Base-by-base conservation (phyloP, 1,140 invertebrate genomes). In the Scaptodrosophila lebanonensis region DNA sequence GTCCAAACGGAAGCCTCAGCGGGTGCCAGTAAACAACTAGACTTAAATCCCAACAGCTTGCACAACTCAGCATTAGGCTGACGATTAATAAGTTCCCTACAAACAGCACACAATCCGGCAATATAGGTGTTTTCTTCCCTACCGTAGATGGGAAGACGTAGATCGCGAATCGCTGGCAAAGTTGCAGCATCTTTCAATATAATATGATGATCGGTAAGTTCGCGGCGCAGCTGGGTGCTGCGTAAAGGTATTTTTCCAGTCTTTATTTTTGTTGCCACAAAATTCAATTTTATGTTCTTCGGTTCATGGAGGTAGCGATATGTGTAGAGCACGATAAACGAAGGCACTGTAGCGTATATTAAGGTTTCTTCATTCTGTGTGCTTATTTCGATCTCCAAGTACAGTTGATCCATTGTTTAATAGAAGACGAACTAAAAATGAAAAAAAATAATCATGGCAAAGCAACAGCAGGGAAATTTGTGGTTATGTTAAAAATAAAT, bases 1-100 rank as follows among this genome's bases (percentile, higher is more conserved):
- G 96, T 97, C 95, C 95, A 98, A 17, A 94, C 89, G 4, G 95
- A 97, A 1, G 92, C 90, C 88, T 97, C 95, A 9, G 93, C 93
- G 64, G 94, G 95, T 6, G 94, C 93, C 57, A 93, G 88, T 1
- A 97, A 88, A 83, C 95, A 96, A 35, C 91, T 90, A 38, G 90
- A 90, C 52, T 94, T 91, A 69, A 96, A 96, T 1, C 95, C 94
- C 11, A 96, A 85, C 18, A 94, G 86, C 11, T 88, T 87, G 13
- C 89, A 88, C 11, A 89, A 87, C 38, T 89, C 85, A 45, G 88
- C 52, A 15, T 56, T 76, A 25, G 35, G 54, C 7, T 69, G 57
- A 0, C 71, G 57, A 2, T 60, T 63, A 29, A 91, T 88, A 2
- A 95, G 90, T 67, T 92, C 89, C 4, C 93, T 87, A 35, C 93